Evolutionary conservation across 1,140 invertebrate species (phyloP), one percentile per base, ranked within the genome.

Genomic region (Drosophila athabasca): DNA sequence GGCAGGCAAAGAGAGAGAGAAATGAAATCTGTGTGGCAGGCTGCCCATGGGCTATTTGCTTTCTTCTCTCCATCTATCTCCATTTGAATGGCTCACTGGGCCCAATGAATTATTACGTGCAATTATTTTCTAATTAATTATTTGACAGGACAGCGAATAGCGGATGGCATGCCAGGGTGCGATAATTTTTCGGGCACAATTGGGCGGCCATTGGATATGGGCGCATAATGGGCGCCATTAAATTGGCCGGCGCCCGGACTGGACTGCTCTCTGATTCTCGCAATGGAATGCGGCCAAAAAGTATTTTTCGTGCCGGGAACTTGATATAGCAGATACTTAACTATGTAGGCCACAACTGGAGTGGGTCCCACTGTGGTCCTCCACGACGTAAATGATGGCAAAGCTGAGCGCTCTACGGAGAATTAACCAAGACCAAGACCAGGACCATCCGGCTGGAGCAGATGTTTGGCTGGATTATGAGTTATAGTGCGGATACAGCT

Each of bases 51-150:
- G 58, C 48, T 65, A 65, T 82, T 65, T 59, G 57, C 62, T 76
- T 57, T 67, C 72, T 72, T 44, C 67, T 70, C 44, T 62, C 50
- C 29, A 72, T 66, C 46, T 74, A 66, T 76, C 39, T 67, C 72
- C 48, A 73, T 84, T 77, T 66, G 74, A 74, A 58, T 67, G 69
- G 65, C 57, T 55, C 74, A 59, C 59, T 52, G 74, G 72, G 55
- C 49, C 67, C 66, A 70, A 88, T 88, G 83, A 88, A 88, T 88
- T 88, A 88, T 88, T 88, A 73, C 84, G 65, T 76, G 83, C 83
- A 88, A 88, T 88, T 88, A 88, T 88, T 83, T 88, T 88, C 83
- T 88, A 88, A 88, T 88, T 88, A 88, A 88, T 88, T 88, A 88
- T 88, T 88, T 88, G 84, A 88, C 83, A 88, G 79, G 55, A 52